A percentile compares a stretch with the other conserved stretches of the same genome.
Conservation (phyloP, 2,888 invertebrate genomes). For the Lepidocyrtoides sp. region DNA sequence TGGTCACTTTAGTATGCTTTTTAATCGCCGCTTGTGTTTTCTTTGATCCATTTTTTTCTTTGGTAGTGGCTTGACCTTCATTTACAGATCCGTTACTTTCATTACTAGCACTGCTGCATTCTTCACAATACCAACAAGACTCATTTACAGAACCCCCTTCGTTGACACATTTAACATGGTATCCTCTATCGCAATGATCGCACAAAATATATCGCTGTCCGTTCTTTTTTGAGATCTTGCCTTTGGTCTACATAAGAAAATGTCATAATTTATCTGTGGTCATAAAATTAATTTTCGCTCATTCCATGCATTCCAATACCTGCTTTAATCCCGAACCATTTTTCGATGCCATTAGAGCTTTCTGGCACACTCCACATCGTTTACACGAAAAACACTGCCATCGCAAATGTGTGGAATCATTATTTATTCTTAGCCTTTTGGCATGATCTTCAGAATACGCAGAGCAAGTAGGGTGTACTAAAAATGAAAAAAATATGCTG, state of each 20-base stretch:
- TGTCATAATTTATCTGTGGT: neutral
- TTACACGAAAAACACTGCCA: conserved; percentile 98
- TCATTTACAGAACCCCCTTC: conserved; percentile 13
- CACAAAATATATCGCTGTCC: conserved; percentile 62
- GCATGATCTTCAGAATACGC: conserved; percentile 87
- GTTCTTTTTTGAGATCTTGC: conserved; percentile 50
- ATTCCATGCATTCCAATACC: neutral
- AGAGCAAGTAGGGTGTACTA: conserved; percentile 88
- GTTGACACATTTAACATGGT: conserved; percentile 76
- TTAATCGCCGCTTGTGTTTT: neutral
- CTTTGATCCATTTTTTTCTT: conserved; percentile 25
- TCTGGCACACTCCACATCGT: conserved; percentile 93
- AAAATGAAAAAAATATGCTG: conserved; percentile 61
- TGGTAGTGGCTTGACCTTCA: neutral
- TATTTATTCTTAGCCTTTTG: conserved; percentile 85
- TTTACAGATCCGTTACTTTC: neutral
- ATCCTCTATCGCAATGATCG: conserved; percentile 78
- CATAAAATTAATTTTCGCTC: neutral
- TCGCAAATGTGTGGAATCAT: conserved; percentile 41
- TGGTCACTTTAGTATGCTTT: neutral
- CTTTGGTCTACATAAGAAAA: conserved; percentile 41
- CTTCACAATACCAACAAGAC: conserved; percentile 68
- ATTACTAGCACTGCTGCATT: conserved; percentile 47
- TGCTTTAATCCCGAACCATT: conserved; percentile 10
- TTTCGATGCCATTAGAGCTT: conserved; percentile 86